phyloP scores from a whole-genome alignment of 2,113 vertebrate species.

The Phrynocephalus versicolor region DNA sequence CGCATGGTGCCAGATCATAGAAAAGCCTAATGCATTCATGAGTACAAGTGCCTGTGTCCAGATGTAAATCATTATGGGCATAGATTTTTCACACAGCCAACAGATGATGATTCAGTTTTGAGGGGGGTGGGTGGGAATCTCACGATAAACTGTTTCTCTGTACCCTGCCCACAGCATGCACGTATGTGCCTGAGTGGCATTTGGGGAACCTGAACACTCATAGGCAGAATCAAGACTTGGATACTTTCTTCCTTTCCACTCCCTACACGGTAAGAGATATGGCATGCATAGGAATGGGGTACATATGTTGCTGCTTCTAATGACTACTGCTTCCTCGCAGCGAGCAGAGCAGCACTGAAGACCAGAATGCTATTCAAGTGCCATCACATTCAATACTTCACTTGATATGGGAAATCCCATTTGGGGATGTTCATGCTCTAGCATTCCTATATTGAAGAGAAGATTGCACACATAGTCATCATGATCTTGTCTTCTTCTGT shows the following conservation, averaged over 20 bases:
- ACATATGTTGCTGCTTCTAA: background rate
- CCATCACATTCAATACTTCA: no score
- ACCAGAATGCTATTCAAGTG: no score
- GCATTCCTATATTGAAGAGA: background rate
- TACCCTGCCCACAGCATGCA: background rate
- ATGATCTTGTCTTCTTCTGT: background rate
- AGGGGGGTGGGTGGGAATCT: no score
- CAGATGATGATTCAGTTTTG: constrained; percentile 4
- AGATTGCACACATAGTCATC: background rate
- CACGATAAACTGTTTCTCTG: background rate
- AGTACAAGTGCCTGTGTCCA: background rate
- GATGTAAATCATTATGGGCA: constrained; percentile 11
- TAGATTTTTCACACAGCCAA: background rate
- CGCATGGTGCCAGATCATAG: background rate
- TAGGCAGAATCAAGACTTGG: constrained; percentile 42
- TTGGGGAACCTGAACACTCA: background rate
- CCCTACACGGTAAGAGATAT: background rate
- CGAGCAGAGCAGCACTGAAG: no score
- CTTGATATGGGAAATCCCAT: no score
- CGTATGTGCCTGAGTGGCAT: accelerated
- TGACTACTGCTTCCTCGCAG: no score
- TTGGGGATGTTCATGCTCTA: no score
- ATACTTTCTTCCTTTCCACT: constrained; percentile 7
- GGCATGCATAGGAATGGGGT: background rate
- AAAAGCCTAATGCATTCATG: background rate